Conservation (phyloP, 1,140 invertebrate species). For the Battus philenor region DNA sequence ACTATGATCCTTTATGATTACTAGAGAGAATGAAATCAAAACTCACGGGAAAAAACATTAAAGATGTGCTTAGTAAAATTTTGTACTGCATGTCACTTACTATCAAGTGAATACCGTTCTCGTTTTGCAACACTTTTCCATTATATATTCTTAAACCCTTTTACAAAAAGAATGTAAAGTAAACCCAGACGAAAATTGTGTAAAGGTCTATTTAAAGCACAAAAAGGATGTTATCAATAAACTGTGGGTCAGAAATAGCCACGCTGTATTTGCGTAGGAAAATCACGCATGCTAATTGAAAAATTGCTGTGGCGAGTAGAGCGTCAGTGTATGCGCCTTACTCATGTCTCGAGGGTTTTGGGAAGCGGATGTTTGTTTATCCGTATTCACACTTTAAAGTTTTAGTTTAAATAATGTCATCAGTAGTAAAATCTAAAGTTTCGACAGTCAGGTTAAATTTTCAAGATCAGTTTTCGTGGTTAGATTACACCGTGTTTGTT, state of each 20-base stretch:
- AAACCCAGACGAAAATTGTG: too few relatives aligned
- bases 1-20: too few relatives aligned
- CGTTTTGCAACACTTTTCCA: too few relatives aligned
- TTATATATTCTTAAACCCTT: too few relatives aligned
- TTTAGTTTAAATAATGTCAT: neutral
- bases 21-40: too few relatives aligned
- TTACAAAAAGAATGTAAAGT: too few relatives aligned
- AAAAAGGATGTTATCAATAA: constrained; percentile 44
- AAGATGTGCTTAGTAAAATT: too few relatives aligned
- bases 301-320: constrained; percentile 32
- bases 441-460: constrained; percentile 78
- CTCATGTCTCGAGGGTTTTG: constrained; percentile 8
- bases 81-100: too few relatives aligned
- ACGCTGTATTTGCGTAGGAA: constrained; percentile 29
- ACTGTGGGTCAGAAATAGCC: constrained; percentile 41
- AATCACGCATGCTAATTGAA: constrained; percentile 51
- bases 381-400: neutral
- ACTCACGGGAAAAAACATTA: too few relatives aligned
- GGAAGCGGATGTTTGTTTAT: neutral
- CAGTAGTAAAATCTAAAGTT: constrained; percentile 55
- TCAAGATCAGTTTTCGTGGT: constrained; percentile 81
- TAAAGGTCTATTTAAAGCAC: constrained; percentile 35
- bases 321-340: neutral
- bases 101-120: too few relatives aligned
- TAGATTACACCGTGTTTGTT: constrained; percentile 84